A percentile compares a stretch with the other conserved stretches of the same genome.
phyloP scores from a whole-genome alignment of 2,797 vertebrate genomes.

The Hoplostethus atlanticus region DNA sequence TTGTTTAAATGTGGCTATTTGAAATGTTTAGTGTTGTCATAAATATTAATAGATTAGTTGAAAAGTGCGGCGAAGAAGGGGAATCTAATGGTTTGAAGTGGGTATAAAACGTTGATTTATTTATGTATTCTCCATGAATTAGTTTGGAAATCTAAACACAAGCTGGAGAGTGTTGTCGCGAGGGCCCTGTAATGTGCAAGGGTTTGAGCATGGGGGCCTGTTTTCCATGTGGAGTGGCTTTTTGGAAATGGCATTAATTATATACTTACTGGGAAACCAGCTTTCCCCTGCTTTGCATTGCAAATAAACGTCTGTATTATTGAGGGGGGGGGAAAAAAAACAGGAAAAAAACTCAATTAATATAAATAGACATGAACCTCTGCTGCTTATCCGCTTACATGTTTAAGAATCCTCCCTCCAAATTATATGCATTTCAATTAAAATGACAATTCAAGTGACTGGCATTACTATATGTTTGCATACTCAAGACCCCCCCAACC shows the following conservation, averaged over 20 bases:
- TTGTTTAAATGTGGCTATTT: slow-evolving; percentile 84
- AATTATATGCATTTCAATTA: slow-evolving; percentile 70
- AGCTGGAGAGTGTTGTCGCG: slow-evolving; percentile 80
- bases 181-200: slow-evolving; percentile 79
- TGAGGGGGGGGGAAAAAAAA: slow-evolving; percentile 55
- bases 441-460: slow-evolving; percentile 67
- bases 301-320: slow-evolving; percentile 82
- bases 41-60: slow-evolving; percentile 88
- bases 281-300: slow-evolving; percentile 86
- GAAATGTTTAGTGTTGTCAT: slow-evolving; percentile 87
- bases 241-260: slow-evolving; percentile 89
- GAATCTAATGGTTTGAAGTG: slow-evolving; percentile 86
- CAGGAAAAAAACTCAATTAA: slow-evolving; percentile 76
- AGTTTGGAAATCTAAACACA: slow-evolving; percentile 88
- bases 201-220: slow-evolving; percentile 77
- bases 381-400: slow-evolving; percentile 65
- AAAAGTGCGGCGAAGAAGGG: slow-evolving; percentile 81
- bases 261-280: slow-evolving; percentile 84
- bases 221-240: slow-evolving; percentile 88
- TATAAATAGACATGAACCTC: slow-evolving; percentile 80
- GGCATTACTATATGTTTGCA: slow-evolving; percentile 63
- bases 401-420: slow-evolving; percentile 64
- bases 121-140: slow-evolving; percentile 89
- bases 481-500: slow-evolving; percentile 33
- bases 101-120: slow-evolving; percentile 87